Evolutionary conservation across 2,113 vertebrate species (phyloP).

Genomic region (Astur gentilis): DNA sequence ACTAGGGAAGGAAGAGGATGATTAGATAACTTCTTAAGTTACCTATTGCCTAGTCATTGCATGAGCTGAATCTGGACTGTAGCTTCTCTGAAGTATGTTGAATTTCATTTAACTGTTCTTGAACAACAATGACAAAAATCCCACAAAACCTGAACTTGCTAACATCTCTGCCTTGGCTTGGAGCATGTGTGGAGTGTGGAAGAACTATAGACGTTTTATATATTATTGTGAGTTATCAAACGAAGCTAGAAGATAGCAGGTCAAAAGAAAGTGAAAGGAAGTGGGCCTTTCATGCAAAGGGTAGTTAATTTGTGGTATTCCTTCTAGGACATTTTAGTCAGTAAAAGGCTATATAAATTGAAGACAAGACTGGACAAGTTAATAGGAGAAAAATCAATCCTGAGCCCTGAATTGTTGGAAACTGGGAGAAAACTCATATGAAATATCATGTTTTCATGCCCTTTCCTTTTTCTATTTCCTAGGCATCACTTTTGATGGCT

Average conservation of each 20-base stretch:
- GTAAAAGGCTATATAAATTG: background rate
- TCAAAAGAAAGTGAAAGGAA: background rate
- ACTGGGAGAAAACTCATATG: background rate
- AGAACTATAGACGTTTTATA: background rate
- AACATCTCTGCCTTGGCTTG: background rate
- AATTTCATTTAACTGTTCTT: background rate
- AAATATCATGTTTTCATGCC: background rate
- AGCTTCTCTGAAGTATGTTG: background rate
- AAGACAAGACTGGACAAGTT: background rate
- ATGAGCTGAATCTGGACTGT: background rate
- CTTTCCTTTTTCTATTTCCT: background rate
- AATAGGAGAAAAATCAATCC: background rate
- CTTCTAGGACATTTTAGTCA: background rate
- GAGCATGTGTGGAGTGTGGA: background rate
- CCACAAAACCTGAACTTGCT: background rate
- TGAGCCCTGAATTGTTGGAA: background rate
- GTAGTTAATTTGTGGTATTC: background rate
- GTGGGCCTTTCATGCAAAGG: background rate
- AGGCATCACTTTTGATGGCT: background rate
- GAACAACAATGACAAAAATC: background rate
- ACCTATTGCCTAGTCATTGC: background rate
- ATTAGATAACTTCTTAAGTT: background rate
- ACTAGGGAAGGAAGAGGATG: background rate
- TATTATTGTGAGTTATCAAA: background rate
- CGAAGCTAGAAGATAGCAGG: background rate